These are phyloP conservation scores for Gymnothorax javanicus DNA, from an alignment of 2,797 vertebrate species.

Conservation along the genomic window DNA sequence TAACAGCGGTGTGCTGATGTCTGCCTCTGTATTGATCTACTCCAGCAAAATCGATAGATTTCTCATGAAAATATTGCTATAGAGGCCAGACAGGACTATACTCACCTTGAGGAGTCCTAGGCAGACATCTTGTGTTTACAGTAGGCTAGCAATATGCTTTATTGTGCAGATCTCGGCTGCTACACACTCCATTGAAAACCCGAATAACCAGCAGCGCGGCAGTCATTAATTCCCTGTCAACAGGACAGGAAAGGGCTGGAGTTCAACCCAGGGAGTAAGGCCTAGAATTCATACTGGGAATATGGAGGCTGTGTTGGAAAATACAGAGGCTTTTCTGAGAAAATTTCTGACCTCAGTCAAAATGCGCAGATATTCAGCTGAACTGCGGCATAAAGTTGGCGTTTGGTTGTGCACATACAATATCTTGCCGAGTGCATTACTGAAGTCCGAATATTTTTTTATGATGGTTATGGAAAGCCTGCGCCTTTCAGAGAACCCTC, in stretches of 20 bases:
- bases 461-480: conserved; percentile 50
- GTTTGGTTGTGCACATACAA: not conserved
- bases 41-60: conserved; percentile 4
- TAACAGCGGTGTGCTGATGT: not conserved
- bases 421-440: not conserved
- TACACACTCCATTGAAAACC: not conserved
- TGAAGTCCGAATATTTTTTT: conserved; percentile 29
- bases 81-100: conserved; percentile 5
- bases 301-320: not conserved
- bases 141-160: not conserved
- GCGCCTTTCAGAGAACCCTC: conserved; percentile 42
- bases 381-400: not conserved
- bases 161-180: too few species aligned
- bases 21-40: conserved; percentile 7
- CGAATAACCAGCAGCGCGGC: not conserved
- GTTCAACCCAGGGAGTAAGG: not conserved
- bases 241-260: not conserved
- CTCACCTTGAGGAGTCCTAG: not conserved
- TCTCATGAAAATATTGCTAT: not conserved
- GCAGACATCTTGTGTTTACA: not conserved
- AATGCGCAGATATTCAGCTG: not conserved
- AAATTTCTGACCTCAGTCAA: not conserved
- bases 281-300: not conserved
- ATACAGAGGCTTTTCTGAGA: not conserved
- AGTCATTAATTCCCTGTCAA: not conserved